Base-by-base conservation (phyloP, 2,113 vertebrate species). In the Coracopsis vasa region DNA sequence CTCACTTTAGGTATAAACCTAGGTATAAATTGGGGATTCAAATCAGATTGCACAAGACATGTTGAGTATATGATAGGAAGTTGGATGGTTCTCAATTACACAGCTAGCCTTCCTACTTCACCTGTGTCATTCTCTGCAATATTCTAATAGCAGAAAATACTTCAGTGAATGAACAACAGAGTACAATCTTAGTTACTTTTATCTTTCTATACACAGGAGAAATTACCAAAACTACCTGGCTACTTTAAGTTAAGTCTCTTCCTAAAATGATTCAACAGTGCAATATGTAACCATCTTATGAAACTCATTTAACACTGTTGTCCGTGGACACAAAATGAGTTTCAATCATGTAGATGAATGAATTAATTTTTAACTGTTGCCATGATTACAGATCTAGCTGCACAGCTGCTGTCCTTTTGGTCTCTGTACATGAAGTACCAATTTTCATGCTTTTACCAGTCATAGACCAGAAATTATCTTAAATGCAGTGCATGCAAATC, bases 251-350 rank as follows among this genome's bases (percentile, higher is more conserved):
- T 70, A 65, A 86, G n/a, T 77, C 10, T 94, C 12, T 77, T 81
- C 31, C 23, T 77, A 71, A 93, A 91, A 94, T 74, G 31, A 90
- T 75, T 94, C 58, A 74, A 74, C 45, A 90, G 33, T 71, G 65
- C 71, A 86, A 35, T 66, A 82, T 42, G 29, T 90, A 92, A 75
- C 75, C 10, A 29, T 67, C 24, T 74, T 74, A 84, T 56, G 44
- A 95, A 95, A 83, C 20, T 88, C 37, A 47, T 78, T 90, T 88
- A 96, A 78, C 64, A 70, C 31, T 78, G 13, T 78, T 77, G 33
- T 95, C 72, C 65, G 51, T 92, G 80, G 41, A 72, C 44, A 85
- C 47, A 47, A 78, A 90, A 60, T 60, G 10, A 88, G 86, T 92
- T 90, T 83, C 69, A 80, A 21, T 54, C 50, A 66, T n/a, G 21